Percentiles rank a stretch among this genome's conserved stretches.
Conservation (phyloP, 2,113 vertebrate species). For the Colossoma macropomum region DNA sequence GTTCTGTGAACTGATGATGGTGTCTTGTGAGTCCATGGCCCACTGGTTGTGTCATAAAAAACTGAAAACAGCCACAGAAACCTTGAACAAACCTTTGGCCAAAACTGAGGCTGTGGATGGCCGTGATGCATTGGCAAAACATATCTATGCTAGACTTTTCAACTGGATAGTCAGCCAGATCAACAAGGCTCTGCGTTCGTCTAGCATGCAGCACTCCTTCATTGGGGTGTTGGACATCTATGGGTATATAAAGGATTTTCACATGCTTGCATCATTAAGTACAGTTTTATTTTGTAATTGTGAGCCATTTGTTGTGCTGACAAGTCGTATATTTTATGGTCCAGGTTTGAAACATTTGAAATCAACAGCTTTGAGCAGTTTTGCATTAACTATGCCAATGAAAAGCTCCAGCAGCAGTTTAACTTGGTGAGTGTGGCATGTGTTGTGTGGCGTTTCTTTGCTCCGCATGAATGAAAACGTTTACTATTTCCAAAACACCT, state of each 20-base stretch:
- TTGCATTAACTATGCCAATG: slow-evolving; percentile 99
- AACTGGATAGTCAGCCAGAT: slow-evolving; percentile 89
- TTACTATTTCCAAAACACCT: slow-evolving; percentile 27
- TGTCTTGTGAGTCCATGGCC: slow-evolving; percentile 89
- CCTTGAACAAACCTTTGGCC: slow-evolving; percentile 89
- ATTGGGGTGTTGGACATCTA: slow-evolving; percentile 98
- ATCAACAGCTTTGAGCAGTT: slow-evolving; percentile 99
- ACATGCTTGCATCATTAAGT: not conserved
- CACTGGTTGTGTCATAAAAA: slow-evolving; percentile 96
- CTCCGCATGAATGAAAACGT: not conserved
- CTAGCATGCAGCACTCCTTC: slow-evolving; percentile 88
- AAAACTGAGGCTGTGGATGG: slow-evolving; percentile 86
- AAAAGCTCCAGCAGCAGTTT: slow-evolving; percentile 98
- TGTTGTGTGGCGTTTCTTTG: not conserved
- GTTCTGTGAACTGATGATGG: slow-evolving; percentile 93
- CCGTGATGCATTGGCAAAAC: slow-evolving; percentile 91
- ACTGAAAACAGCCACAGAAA: slow-evolving; percentile 89
- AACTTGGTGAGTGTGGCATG: slow-evolving; percentile 85
- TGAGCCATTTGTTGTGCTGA: no score
- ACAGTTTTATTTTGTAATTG: no score
- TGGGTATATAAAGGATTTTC: slow-evolving; percentile 80
- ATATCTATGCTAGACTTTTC: slow-evolving; percentile 93
- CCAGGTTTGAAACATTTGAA: slow-evolving; percentile 97
- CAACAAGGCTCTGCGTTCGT: slow-evolving; percentile 86
- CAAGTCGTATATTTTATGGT: slow-evolving; percentile 51